A percentile compares a stretch with the other conserved stretches of the same genome.
Evolutionary conservation across 2,797 vertebrate genomes (phyloP).

Genomic region (Betta splendens): DNA sequence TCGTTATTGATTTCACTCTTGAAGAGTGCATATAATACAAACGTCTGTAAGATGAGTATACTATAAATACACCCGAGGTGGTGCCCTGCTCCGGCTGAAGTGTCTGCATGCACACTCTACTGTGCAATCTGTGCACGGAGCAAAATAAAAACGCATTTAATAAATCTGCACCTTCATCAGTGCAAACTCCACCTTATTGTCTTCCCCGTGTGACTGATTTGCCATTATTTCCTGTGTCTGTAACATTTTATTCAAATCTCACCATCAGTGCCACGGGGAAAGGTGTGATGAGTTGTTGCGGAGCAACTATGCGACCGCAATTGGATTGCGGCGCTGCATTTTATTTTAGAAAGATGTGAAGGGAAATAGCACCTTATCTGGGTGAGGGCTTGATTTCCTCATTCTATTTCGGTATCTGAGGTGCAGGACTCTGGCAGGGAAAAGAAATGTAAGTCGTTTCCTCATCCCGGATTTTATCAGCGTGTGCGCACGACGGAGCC

Average conservation of each 20-base stretch:
- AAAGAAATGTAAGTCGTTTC: conserved; percentile 52
- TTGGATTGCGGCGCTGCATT: conserved; percentile 56
- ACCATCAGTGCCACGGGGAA: conserved; percentile 40
- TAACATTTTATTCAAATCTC: conserved; percentile 67
- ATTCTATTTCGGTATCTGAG: conserved; percentile 55
- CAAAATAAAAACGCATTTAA: conserved; percentile 28
- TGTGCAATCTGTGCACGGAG: conserved; percentile 16
- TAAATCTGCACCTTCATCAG: conserved; percentile 37
- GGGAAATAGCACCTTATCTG: conserved; percentile 68
- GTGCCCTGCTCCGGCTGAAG: background rate
- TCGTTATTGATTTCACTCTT: conserved; percentile 22
- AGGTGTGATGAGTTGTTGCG: conserved; percentile 61
- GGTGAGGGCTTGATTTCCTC: conserved; percentile 65
- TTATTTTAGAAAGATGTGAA: conserved; percentile 66
- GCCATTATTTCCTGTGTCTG: conserved; percentile 70
- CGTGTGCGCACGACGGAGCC: conserved; percentile 42
- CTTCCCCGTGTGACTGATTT: conserved; percentile 62
- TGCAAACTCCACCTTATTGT: conserved; percentile 32
- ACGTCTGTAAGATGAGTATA: conserved; percentile 19
- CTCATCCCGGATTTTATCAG: conserved; percentile 52
- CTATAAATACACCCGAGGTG: conserved; percentile 8
- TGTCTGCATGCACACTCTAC: background rate
- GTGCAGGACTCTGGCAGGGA: conserved; percentile 22
- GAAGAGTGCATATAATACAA: conserved; percentile 5
- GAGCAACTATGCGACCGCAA: conserved; percentile 61